Conservation (phyloP, 2,797 vertebrate genomes). For the Anabas testudineus region DNA sequence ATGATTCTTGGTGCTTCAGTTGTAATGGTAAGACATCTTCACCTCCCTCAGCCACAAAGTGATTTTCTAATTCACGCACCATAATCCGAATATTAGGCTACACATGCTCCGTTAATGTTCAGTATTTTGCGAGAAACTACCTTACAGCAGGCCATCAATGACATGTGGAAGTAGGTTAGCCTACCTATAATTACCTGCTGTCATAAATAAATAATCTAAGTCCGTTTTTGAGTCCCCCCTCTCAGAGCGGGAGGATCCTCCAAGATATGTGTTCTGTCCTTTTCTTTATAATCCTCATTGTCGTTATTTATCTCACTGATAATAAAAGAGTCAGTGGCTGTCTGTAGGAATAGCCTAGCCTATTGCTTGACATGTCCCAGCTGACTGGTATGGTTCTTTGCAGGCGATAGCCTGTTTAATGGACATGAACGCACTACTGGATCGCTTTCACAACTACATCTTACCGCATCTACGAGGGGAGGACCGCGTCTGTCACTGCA, state of each 20-base stretch:
- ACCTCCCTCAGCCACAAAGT: slow-evolving; percentile 49
- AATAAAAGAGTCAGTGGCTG: slow-evolving; percentile 42
- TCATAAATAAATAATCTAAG: slow-evolving; percentile 78
- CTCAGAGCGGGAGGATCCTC: slow-evolving; percentile 62
- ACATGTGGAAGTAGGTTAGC: slow-evolving; percentile 76
- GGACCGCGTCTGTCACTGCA: slow-evolving; percentile 99
- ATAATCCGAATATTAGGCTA: no score
- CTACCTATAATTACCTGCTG: slow-evolving; percentile 76
- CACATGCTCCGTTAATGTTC: slow-evolving; percentile 31
- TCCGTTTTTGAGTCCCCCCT: slow-evolving; percentile 62
- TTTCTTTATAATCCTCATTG: slow-evolving; percentile 6
- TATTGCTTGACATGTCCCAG: slow-evolving; percentile 83
- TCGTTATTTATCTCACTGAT: slow-evolving; percentile 39
- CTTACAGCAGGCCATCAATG: slow-evolving; percentile 59
- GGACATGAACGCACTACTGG: slow-evolving; percentile 99
- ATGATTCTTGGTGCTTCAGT: slow-evolving; percentile 99
- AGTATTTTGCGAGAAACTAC: slow-evolving; percentile 23
- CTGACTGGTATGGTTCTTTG: slow-evolving; percentile 88
- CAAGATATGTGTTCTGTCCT: slow-evolving; percentile 36
- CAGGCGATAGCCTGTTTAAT: slow-evolving; percentile 99
- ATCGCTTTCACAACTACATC: slow-evolving; percentile 99
- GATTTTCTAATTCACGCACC: slow-evolving; percentile 22
- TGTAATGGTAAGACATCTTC: slow-evolving; percentile 93
- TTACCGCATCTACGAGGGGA: slow-evolving; percentile 98
- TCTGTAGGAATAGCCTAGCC: slow-evolving; percentile 70